Base-by-base conservation (phyloP, 2,797 vertebrate species). In the Avahi laniger region DNA sequence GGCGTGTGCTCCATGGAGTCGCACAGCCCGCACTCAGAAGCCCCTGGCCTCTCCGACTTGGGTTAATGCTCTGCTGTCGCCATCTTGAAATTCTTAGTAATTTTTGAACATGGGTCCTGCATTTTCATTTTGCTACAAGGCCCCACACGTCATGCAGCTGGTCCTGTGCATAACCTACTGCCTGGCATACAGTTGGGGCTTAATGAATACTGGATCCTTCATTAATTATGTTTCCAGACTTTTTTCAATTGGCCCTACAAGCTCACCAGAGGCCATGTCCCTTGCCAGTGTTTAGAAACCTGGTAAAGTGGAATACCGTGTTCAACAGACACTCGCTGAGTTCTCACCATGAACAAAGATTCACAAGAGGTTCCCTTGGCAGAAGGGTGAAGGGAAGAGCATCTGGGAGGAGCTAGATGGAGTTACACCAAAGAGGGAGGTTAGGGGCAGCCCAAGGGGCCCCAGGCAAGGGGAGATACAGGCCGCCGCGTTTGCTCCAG, bases 401-500 rank as follows among this genome's bases (percentile, higher is more conserved):
- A 2, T 3, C 28, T 48, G 7, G 6, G 5, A n/a, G 28, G 14
- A 69, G 28, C 7, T 7, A 63, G 59, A 20, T 28, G 43, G 41
- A 57, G 33, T 79, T 30, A 65, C 1, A 1, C n/a, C 1, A 13
- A 17, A 33, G 9, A 54, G 43, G 38, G 57, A 82, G 22, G 18
- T 0, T 2, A 33, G 65, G 33, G 33, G 9, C 13, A 7, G 2
- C 57, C 50, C 7, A 22, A 30, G 6, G 38, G 0, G 0, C n/a
- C 72, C 69, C 17, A 1, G 35, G 35, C 0, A 57, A 13, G 26
- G 2, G 10, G 1, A 4, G 22, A 14, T 2, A 14, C 0, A 0
- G 79, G 61, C 6, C 7, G 50, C 28, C 17, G 0, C 3, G 9
- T 57, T 28, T 57, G 3, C 28, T 81, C 10, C 8, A 1, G 24